These are phyloP conservation scores for Scaptomyza montana DNA, from an alignment of 1,140 invertebrate genomes.

Conservation along the genomic window DNA sequence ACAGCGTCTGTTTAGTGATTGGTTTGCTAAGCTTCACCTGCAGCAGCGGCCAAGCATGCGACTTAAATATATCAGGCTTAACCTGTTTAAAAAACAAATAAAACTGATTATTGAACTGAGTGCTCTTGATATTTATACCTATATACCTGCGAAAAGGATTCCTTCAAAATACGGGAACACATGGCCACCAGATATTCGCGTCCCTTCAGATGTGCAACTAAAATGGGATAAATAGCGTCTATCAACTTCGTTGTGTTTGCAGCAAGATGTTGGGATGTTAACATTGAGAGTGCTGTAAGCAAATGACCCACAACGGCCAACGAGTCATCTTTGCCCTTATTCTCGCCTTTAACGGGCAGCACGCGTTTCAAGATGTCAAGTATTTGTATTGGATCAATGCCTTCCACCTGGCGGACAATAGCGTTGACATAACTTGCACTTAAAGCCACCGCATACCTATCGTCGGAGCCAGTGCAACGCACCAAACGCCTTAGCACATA, in stretches of 20 bases:
- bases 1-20: conserved; percentile 26
- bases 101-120: no score
- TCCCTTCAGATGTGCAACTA: conserved; percentile 45
- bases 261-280: conserved; percentile 24
- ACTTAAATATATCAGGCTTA: conserved; percentile 8
- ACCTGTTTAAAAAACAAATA: conserved; percentile 1
- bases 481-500: conserved; percentile 57
- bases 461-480: conserved; percentile 62
- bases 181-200: conserved; percentile 56
- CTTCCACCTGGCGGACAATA: conserved; percentile 39
- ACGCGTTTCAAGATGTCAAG: conserved; percentile 41
- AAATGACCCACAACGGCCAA: conserved; percentile 63
- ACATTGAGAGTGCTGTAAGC: conserved; percentile 36
- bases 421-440: conserved; percentile 36
- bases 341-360: conserved; percentile 38
- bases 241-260: conserved; percentile 23
- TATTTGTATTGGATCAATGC: conserved; percentile 40
- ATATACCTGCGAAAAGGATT: conserved; percentile 33
- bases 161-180: conserved; percentile 32
- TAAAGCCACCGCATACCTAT: conserved; percentile 28
- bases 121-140: background rate
- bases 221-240: conserved; percentile 25
- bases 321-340: conserved; percentile 53
- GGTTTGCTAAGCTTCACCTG: conserved; percentile 35
- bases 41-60: conserved; percentile 47